These are phyloP conservation scores for Arge pagana DNA, from an alignment of 2,888 invertebrate species.

Conservation along the genomic window DNA sequence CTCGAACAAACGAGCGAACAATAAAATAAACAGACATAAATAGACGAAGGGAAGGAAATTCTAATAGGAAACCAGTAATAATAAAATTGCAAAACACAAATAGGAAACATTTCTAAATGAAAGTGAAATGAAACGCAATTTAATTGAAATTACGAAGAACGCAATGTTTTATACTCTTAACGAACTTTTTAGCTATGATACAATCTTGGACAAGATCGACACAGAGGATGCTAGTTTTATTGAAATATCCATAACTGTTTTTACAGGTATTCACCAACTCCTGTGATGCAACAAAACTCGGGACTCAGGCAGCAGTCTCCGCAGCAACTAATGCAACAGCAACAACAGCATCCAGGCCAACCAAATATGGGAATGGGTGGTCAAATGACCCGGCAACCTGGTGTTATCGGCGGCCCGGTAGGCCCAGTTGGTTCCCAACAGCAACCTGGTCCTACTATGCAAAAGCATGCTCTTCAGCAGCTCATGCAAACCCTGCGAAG, in stretches of 20 bases:
- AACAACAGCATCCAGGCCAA: constrained; percentile 55
- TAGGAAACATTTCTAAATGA: no score
- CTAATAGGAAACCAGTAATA: no score
- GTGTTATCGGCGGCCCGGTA: constrained; percentile 51
- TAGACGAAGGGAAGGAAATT: no score
- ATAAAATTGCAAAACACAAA: no score
- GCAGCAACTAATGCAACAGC: constrained; percentile 55
- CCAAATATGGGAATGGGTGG: constrained; percentile 50
- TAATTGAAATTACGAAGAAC: no score
- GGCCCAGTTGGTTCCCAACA: constrained; percentile 60
- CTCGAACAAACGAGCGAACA: no score
- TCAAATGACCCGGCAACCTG: constrained; percentile 52
- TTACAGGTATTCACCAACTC: constrained; percentile 53
- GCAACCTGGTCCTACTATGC: constrained; percentile 58
- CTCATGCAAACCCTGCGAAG: constrained; percentile 89
- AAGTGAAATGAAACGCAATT: no score
- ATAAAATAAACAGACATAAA: no score
- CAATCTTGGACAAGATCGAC: no score
- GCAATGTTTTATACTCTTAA: no score
- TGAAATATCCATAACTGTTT: constrained; percentile 7
- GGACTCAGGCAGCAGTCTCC: constrained; percentile 53
- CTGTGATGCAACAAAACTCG: constrained; percentile 57
- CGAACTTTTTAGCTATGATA: no score
- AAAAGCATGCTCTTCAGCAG: constrained; percentile 72
- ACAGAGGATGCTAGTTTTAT: neutral